Evolutionary conservation across 1,140 invertebrate species (phyloP).

Genomic region (Thalassaphorura encarpata): DNA sequence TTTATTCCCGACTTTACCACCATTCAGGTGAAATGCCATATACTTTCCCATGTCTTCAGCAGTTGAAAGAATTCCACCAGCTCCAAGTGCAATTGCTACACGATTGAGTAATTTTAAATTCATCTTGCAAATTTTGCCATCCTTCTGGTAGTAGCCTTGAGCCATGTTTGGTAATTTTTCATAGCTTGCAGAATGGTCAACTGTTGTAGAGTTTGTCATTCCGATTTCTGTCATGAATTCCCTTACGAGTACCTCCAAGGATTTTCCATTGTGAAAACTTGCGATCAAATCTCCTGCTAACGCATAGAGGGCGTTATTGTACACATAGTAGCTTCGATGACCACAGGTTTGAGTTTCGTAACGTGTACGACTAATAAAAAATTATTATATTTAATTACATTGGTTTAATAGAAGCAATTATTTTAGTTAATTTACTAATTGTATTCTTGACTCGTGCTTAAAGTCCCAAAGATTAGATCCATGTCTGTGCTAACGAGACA

Average conservation of each 20-base stretch:
- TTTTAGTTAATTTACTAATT: background rate
- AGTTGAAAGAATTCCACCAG: slow-evolving; percentile 4
- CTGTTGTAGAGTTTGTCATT: slow-evolving; percentile 6
- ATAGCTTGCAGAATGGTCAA: background rate
- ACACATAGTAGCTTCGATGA: background rate
- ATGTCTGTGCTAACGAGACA: slow-evolving; percentile 3
- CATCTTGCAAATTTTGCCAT: no score
- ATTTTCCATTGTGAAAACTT: background rate
- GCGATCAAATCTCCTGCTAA: slow-evolving; percentile 2
- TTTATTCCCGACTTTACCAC: background rate
- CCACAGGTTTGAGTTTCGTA: slow-evolving; percentile 4
- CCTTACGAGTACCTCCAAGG: background rate
- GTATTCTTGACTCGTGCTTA: background rate
- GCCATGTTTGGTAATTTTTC: background rate
- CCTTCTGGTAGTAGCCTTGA: background rate
- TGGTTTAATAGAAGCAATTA: no score
- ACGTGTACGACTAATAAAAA: background rate
- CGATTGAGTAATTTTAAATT: background rate
- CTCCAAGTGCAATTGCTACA: background rate
- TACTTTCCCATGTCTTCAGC: slow-evolving; percentile 5
- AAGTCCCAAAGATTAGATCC: background rate
- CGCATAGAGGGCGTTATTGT: background rate
- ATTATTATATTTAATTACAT: no score
- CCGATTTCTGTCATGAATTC: background rate
- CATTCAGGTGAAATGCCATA: background rate